Evolutionary conservation across 2,888 invertebrate genomes (phyloP), one percentile per base, ranked within the genome.

Genomic region (Notodonta dromedarius): DNA sequence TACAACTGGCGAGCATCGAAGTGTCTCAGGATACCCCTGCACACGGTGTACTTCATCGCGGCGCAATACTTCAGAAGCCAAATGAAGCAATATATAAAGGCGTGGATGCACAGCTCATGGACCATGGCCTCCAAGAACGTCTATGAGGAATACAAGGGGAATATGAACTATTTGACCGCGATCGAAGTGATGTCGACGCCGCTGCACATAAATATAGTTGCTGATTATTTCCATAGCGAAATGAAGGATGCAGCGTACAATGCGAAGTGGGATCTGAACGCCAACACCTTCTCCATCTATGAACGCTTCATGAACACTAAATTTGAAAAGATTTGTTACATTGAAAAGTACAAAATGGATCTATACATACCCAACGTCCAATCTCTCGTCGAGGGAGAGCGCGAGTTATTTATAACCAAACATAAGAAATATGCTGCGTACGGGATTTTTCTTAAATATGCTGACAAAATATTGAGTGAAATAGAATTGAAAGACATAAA

Each of bases 391-490:
- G 58, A 74, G 2, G 69, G 59, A 7, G 73, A 74, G 40, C 58
- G 56, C 7, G 39, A 39, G 9, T 60, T 63, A 9, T 67, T 60
- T 24, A 61, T 66, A 9, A n/a, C 35, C 7, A 64, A 57, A 16
- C 69, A 74, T 52, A 69, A 64, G 51, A 58, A 63, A 56, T 39
- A 74, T 6, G 74, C 63, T 0, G 66, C 66, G 1, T 68, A 69
- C 50, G 53, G 64, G 4, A 13, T 67, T 4, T 70, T 68, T 12
- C 13, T 53, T 16, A 0, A 11, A 6, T 8, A 40, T 5, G 50
- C 11, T 24, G 14, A 24, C 4, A n/a, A 13, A 39, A 13, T 67
- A 11, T 67, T 67, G 44, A 63, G 8, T 39, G 12, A 6, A 4
- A 50, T 39, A 44, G 63, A 67, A 40, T 48, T 67, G 9, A 32